These are phyloP conservation scores for Gymnothorax reevesii DNA, from an alignment of 2,797 vertebrate species.

Conservation along the genomic window DNA sequence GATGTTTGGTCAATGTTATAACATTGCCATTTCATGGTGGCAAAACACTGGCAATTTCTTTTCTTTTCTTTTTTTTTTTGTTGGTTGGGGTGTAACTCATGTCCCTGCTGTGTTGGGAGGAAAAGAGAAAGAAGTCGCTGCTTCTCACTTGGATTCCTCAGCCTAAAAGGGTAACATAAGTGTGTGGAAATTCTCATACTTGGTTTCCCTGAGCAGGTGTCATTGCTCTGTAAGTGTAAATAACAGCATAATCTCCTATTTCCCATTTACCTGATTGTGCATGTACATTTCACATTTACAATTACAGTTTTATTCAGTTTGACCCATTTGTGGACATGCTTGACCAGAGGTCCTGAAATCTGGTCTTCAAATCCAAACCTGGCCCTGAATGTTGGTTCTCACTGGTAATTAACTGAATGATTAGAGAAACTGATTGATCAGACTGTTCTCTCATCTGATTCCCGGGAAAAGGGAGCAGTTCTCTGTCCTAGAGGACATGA, in stretches of 20 bases:
- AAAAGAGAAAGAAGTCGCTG: constrained; percentile 7
- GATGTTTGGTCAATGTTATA: too few relatives aligned
- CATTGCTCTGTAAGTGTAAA: constrained; percentile 5
- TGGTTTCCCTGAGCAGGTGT: not conserved
- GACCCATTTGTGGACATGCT: constrained; percentile 22
- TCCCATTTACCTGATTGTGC: not conserved
- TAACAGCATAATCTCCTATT: not conserved
- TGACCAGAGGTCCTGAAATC: not conserved
- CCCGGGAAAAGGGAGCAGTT: too few relatives aligned
- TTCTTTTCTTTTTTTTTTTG: too few relatives aligned
- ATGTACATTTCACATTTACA: not conserved
- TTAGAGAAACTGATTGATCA: too few relatives aligned
- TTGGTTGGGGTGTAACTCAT: not conserved
- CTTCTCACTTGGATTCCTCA: constrained; percentile 20
- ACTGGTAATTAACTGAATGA: too few relatives aligned
- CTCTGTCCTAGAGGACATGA: too few relatives aligned
- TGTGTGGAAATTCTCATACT: not conserved
- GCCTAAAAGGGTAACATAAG: constrained; percentile 8
- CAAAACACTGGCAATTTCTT: too few relatives aligned
- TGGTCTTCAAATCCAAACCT: too few relatives aligned
- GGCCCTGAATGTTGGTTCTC: too few relatives aligned
- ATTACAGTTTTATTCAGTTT: not conserved
- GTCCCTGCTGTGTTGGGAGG: constrained; percentile 22
- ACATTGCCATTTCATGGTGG: too few relatives aligned
- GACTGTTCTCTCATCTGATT: too few relatives aligned